Conservation (phyloP, 2,797 vertebrate genomes). For the Lutjanus argentimaculatus region DNA sequence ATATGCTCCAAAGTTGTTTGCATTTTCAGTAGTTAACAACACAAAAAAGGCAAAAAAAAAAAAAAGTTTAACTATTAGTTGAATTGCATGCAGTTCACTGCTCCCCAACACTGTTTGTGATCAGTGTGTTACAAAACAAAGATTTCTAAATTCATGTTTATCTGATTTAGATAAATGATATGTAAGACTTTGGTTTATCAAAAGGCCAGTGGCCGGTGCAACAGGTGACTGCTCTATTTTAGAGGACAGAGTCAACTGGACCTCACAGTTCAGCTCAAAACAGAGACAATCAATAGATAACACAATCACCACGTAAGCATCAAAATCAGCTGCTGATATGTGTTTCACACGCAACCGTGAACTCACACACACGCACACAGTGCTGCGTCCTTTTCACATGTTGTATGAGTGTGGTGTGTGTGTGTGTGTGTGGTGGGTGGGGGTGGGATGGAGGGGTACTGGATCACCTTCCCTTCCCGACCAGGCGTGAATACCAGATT, state of each 20-base stretch:
- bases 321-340: slow-evolving; percentile 57
- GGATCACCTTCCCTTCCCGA: slow-evolving; percentile 81
- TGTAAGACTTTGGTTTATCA: slow-evolving; percentile 1
- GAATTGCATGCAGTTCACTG: too few species aligned
- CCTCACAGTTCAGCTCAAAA: slow-evolving; percentile 36
- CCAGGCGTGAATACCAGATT: slow-evolving; percentile 77
- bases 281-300: slow-evolving; percentile 60
- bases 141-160: neutral
- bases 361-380: slow-evolving; percentile 27
- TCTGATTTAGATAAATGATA: slow-evolving; percentile 1
- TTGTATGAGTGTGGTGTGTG: neutral
- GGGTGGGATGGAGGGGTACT: slow-evolving; percentile 28
- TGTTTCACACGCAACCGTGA: slow-evolving; percentile 64
- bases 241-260: slow-evolving; percentile 11
- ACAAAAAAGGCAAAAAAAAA: too few species aligned
- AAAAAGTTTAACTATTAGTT: too few species aligned
- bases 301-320: slow-evolving; percentile 38
- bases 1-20: too few species aligned
- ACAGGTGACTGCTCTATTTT: slow-evolving; percentile 25
- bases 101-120: too few species aligned
- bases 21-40: too few species aligned
- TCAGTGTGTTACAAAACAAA: neutral
- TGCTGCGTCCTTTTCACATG: slow-evolving; percentile 17
- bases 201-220: slow-evolving; percentile 3
- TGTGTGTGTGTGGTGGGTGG: slow-evolving; percentile 8